Evolutionary conservation across 2,797 vertebrate genomes (phyloP), one percentile per base, ranked within the genome.

Genomic region (Enoplosus armatus): DNA sequence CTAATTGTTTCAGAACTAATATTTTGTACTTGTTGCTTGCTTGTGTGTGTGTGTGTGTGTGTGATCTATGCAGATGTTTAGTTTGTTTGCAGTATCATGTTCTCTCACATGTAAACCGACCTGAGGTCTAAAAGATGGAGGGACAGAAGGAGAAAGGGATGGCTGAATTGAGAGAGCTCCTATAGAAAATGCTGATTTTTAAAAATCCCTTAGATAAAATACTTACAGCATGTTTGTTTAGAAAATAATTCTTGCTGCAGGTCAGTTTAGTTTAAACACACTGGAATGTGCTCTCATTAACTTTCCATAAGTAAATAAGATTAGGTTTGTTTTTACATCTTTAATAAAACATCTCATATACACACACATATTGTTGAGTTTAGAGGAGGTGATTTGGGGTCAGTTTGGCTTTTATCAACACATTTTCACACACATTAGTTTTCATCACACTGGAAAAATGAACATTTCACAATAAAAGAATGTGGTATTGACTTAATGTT

Each of bases 281-380:
- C 4, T 70, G 86, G 80, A 91, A 90, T 90, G 80, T 75, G 51
- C 29, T 81, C 55, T 82, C 47, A 85, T 87, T 85, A 86, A 80
- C 45, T 84, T 82, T 68, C 54, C 14, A 68, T 55, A 26, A 71
- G 33, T 56, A 84, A 68, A 80, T 85, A 77, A 82, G 50, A 59
- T 77, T 35, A 48, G 12, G 66, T 80, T 83, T 92, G 80, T 84
- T 91, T 80, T 85, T 31, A 48, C 1, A 80, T 77, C 41, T 77
- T 51, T 26, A 69, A 31, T 62, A 76, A 75, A 65, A 24, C 6
- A 45, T 63, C 31, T 70, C n/a, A 41, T 31, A 26, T 20, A 82
- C 53, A 20, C 26, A 41, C 26, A 64, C 27, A 48, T 7, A 24
- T 58, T 60, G 18, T 65, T 75, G 67, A 64, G 55, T 56, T 72